phyloP scores from a whole-genome alignment of 1,140 invertebrate genomes.

The Lordiphosa collinella region DNA sequence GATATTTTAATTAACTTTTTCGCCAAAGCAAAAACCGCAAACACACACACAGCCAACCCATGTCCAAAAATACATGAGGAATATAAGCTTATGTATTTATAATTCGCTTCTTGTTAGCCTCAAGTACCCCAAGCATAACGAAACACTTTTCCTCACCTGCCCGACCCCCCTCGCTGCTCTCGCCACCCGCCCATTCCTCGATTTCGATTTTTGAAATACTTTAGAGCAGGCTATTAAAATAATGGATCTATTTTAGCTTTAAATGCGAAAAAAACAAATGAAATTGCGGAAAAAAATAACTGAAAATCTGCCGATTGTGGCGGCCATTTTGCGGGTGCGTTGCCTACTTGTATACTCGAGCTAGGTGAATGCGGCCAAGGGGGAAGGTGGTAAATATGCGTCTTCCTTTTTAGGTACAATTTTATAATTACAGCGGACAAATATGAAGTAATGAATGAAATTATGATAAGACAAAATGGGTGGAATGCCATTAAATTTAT shows the following conservation, averaged over 20 bases:
- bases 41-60: not conserved
- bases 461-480: too few relatives aligned
- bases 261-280: constrained; percentile 28
- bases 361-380: too few relatives aligned
- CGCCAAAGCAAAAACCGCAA: not conserved
- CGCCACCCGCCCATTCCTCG: not conserved
- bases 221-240: constrained; percentile 74
- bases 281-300: constrained; percentile 9
- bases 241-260: constrained; percentile 69
- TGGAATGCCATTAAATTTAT: too few relatives aligned
- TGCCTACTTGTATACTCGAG: too few relatives aligned
- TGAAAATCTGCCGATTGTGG: constrained; percentile 20
- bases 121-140: constrained; percentile 25
- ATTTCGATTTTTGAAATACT: constrained; percentile 68
- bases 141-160: constrained; percentile 19
- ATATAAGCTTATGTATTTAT: constrained; percentile 33
- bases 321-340: constrained; percentile 37
- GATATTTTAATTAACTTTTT: constrained; percentile 34
- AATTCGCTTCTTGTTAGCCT: constrained; percentile 21
- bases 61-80: constrained; percentile 6
- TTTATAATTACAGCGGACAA: too few relatives aligned
- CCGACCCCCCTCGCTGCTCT: not conserved
- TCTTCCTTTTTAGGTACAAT: too few relatives aligned
- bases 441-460: too few relatives aligned
- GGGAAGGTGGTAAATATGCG: too few relatives aligned